phyloP scores from a whole-genome alignment of 2,113 vertebrate genomes.

The Hystrix brachyura region DNA sequence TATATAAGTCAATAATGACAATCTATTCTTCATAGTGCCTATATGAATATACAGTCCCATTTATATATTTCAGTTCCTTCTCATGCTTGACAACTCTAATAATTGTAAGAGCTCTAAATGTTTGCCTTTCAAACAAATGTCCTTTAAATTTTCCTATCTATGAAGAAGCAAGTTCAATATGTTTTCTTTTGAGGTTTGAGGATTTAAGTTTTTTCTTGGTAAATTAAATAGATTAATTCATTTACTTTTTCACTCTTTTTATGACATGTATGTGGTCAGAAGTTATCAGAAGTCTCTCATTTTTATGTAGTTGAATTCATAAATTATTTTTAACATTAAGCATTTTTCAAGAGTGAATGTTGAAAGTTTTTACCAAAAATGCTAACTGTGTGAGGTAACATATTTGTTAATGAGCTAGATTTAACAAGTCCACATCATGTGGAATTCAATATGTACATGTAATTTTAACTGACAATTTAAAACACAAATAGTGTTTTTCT shows the following conservation, averaged over 20 bases:
- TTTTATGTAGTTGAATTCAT: background rate
- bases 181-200: background rate
- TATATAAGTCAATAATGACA: background rate
- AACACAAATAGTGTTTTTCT: background rate
- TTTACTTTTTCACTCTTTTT: background rate
- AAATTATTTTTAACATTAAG: conserved; percentile 1
- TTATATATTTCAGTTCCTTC: background rate
- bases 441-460: background rate
- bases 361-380: background rate
- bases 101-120: background rate
- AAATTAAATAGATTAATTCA: background rate
- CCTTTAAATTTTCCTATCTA: background rate
- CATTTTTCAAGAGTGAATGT: background rate
- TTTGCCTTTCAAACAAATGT: background rate
- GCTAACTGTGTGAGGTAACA: background rate
- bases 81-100: background rate
- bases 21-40: background rate
- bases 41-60: background rate
- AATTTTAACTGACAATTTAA: background rate
- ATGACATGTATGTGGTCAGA: background rate
- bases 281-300: background rate
- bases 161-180: background rate
- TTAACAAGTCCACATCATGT: background rate
- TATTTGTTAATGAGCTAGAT: background rate
- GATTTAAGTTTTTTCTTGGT: background rate